Percentiles rank a stretch among this genome's conserved stretches.
phyloP scores from a whole-genome alignment of 2,888 invertebrate species.

The Catocala fraxini region DNA sequence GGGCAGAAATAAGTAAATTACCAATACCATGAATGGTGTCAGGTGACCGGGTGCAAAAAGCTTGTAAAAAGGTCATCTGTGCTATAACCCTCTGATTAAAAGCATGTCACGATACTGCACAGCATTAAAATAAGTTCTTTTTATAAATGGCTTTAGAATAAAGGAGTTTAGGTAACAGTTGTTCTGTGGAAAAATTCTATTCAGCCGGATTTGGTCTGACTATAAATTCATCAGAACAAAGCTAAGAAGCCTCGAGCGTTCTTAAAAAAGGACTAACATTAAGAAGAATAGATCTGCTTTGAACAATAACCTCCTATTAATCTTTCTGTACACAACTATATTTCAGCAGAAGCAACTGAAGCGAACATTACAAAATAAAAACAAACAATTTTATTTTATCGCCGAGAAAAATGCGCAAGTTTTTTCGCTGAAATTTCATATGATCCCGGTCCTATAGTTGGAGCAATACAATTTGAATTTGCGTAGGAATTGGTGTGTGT shows the following conservation, averaged over 20 bases:
- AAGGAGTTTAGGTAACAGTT: too few relatives aligned
- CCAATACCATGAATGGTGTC: too few relatives aligned
- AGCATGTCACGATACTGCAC: too few relatives aligned
- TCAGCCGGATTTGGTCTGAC: background rate
- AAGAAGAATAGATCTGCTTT: background rate
- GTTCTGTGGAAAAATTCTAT: too few relatives aligned
- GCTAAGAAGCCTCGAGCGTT: background rate
- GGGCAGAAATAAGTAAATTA: too few relatives aligned
- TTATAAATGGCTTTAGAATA: too few relatives aligned
- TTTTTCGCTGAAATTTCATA: constrained; percentile 40
- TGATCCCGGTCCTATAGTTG: constrained; percentile 35
- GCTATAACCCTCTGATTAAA: too few relatives aligned
- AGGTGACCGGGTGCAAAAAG: too few relatives aligned
- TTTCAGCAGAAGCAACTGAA: constrained; percentile 7
- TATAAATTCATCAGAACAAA: background rate
- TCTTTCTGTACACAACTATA: constrained; percentile 8
- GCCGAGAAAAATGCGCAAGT: constrained; percentile 13
- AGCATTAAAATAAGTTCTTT: too few relatives aligned
- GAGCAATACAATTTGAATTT: constrained; percentile 52
- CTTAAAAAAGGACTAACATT: background rate
- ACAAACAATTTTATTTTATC: constrained; percentile 26
- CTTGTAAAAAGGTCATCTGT: too few relatives aligned
- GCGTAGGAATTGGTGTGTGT: constrained; percentile 45
- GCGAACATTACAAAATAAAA: constrained; percentile 13
- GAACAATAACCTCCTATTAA: constrained; percentile 12